Conservation (phyloP, 2,888 invertebrate genomes). For the Lordiphosa fenestrarum region DNA sequence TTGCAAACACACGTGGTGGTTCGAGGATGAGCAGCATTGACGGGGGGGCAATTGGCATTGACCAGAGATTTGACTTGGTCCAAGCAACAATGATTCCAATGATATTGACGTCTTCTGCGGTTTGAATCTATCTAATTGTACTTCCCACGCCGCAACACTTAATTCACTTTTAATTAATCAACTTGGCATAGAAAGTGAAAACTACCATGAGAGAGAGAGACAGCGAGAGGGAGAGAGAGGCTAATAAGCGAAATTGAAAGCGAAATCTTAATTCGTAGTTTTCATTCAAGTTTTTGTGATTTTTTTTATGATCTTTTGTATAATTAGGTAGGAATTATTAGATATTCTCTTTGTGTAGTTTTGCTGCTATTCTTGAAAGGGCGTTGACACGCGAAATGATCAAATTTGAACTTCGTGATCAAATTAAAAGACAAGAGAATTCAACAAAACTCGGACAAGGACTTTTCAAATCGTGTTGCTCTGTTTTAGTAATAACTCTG, state of each 20-base stretch:
- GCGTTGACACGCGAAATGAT: no score
- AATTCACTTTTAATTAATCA: conserved; percentile 37
- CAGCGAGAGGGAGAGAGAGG: conserved; percentile 20
- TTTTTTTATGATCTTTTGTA: no score
- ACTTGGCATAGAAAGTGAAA: conserved; percentile 34
- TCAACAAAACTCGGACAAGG: no score
- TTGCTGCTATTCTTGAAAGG: no score
- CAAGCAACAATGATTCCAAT: conserved; percentile 34
- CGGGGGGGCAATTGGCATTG: conserved; percentile 50
- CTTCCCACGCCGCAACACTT: conserved; percentile 29
- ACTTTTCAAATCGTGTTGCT: no score
- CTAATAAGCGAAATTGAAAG: conserved; percentile 22
- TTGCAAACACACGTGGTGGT: conserved; percentile 24
- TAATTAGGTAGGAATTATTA: no score
- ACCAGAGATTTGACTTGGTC: conserved; percentile 43
- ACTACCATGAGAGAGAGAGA: conserved; percentile 21
- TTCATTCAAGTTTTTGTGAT: no score
- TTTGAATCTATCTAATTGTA: conserved; percentile 1
- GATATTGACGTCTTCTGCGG: conserved; percentile 18
- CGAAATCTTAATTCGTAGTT: conserved; percentile 11
- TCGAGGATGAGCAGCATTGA: conserved; percentile 41
- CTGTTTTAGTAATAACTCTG: no score
- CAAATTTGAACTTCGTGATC: no score
- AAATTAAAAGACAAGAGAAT: no score
- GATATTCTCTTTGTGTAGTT: no score